Percentiles rank a stretch among this genome's conserved stretches.
Evolutionary conservation across 1,140 invertebrate species (phyloP).

Genomic region (Aphis craccivora): DNA sequence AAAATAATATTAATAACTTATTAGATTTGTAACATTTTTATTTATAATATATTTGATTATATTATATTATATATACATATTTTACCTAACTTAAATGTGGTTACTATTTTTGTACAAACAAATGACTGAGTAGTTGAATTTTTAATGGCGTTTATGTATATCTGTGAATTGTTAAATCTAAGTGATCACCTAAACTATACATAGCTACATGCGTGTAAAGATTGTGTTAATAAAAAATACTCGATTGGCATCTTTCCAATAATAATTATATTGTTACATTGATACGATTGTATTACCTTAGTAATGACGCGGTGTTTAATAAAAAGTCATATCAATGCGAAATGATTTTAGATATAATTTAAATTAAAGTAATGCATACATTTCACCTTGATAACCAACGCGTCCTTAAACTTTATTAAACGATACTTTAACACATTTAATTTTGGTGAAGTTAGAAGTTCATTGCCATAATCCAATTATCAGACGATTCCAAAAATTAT

Average conservation of each 20-base stretch:
- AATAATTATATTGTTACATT: not conserved
- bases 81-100: not conserved
- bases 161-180: too few species aligned
- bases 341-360: not conserved
- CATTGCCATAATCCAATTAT: not conserved
- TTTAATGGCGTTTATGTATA: too few species aligned
- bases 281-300: not conserved
- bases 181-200: not conserved
- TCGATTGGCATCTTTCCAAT: not conserved
- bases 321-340: not conserved
- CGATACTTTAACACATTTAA: not conserved
- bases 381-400: accelerated
- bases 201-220: not conserved
- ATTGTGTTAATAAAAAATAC: not conserved
- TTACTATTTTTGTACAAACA: not conserved
- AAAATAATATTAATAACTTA: not conserved
- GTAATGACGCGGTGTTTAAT: not conserved
- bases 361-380: not conserved
- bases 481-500: not conserved
- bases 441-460: not conserved
- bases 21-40: not conserved
- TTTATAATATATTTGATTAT: not conserved
- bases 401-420: not conserved
- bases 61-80: too few species aligned
- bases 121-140: too few species aligned